These are phyloP conservation scores for Chinchilla lanigera DNA, from an alignment of 2,113 vertebrate species.

Conservation along the genomic window DNA sequence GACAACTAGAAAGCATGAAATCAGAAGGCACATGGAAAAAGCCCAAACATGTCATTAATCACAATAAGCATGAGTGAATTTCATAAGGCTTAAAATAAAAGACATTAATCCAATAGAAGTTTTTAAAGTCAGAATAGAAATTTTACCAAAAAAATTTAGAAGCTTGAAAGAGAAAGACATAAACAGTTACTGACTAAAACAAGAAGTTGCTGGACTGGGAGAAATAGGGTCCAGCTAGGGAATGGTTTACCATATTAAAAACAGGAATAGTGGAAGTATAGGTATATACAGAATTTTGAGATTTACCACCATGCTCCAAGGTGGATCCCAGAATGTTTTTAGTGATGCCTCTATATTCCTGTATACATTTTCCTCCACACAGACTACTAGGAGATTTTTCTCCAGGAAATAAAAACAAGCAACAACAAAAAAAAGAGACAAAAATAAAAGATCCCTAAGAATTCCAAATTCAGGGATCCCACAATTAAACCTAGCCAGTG, in stretches of 20 bases:
- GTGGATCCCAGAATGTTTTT: neutral
- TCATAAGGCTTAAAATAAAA: neutral
- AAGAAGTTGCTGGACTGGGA: neutral
- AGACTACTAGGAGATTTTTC: neutral
- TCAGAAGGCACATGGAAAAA: neutral
- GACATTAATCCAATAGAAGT: neutral
- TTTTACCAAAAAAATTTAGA: slow-evolving; percentile 9
- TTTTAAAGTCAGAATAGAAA: neutral
- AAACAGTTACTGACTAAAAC: neutral
- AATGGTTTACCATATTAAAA: neutral
- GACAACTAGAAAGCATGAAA: slow-evolving; percentile 24
- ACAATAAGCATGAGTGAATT: neutral
- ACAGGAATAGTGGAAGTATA: neutral
- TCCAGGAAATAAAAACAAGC: neutral
- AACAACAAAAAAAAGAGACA: neutral
- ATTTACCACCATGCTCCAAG: neutral
- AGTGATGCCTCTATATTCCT: neutral
- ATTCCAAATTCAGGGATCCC: neutral
- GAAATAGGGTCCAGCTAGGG: neutral
- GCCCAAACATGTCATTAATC: neutral
- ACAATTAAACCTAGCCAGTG: neutral
- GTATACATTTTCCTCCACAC: neutral
- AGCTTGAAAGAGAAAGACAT: slow-evolving; percentile 25
- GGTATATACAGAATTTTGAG: neutral
- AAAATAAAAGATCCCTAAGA: neutral